Conservation (phyloP, 1,140 invertebrate genomes). For the Phenacoccus solenopsis region DNA sequence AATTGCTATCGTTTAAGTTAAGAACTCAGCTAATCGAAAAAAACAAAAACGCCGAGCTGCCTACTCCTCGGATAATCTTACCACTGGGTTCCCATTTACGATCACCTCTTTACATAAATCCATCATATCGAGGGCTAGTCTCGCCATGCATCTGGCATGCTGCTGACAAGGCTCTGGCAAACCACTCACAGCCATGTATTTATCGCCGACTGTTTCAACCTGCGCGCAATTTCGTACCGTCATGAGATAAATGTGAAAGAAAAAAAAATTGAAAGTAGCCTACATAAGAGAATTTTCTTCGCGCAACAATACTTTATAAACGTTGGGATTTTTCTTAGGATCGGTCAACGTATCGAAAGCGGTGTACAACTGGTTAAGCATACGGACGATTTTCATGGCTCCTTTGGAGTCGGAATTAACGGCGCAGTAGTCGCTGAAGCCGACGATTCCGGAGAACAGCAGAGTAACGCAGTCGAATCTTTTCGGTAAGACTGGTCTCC, state of each 20-base stretch:
- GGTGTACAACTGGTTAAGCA: conserved; percentile 83
- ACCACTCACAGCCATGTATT: conserved; percentile 98
- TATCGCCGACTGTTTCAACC: conserved; percentile 99
- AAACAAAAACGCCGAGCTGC: too few species aligned
- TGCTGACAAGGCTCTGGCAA: conserved; percentile 80
- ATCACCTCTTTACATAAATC: conserved; percentile 75
- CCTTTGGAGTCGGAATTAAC: conserved; percentile 70
- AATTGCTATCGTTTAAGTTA: too few species aligned
- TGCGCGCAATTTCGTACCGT: conserved; percentile 55
- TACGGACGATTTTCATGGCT: conserved; percentile 84
- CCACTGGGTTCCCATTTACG: conserved; percentile 72
- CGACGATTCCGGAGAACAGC: conserved; percentile 87
- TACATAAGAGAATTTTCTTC: too few species aligned
- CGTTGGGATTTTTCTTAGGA: conserved; percentile 77
- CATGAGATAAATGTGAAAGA: conserved; percentile 35
- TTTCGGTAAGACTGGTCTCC: conserved; percentile 72
- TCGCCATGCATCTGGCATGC: conserved; percentile 86
- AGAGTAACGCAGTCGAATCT: conserved; percentile 80
- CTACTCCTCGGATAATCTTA: too few species aligned
- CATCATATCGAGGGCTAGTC: conserved; percentile 91
- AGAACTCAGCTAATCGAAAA: too few species aligned
- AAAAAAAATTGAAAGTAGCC: neutral
- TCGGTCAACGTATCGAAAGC: conserved; percentile 84
- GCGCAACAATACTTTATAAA: conserved; percentile 94
- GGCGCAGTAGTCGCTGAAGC: conserved; percentile 77